Evolutionary conservation across 1,140 invertebrate species (phyloP).

Genomic region (Cherax destructor): DNA sequence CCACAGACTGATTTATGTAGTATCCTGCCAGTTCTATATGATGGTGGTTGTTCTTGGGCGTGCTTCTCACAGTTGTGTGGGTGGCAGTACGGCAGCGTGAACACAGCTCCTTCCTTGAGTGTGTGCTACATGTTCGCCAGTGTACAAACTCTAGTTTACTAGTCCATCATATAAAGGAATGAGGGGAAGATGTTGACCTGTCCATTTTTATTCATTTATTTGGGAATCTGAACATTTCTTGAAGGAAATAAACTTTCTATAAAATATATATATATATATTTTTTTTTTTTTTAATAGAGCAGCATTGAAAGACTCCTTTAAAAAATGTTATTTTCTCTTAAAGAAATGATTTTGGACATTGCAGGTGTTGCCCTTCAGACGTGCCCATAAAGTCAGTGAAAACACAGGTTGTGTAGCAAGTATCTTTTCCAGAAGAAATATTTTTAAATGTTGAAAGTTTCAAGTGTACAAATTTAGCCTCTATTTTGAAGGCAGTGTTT

Average conservation of each 20-base stretch:
- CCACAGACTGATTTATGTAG: slow-evolving; percentile 27
- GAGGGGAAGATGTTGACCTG: slow-evolving; percentile 20
- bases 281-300: not conserved
- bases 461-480: slow-evolving; percentile 65
- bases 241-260: not conserved
- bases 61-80: slow-evolving; percentile 57
- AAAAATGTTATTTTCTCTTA: not conserved
- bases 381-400: slow-evolving; percentile 67
- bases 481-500: slow-evolving; percentile 57
- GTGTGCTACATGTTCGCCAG: slow-evolving; percentile 66
- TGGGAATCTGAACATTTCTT: not conserved
- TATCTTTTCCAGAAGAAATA: slow-evolving; percentile 68
- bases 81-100: slow-evolving; percentile 44
- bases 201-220: slow-evolving; percentile 45
- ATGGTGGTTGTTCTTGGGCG: slow-evolving; percentile 41
- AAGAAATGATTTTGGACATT: slow-evolving; percentile 36
- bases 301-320: not conserved
- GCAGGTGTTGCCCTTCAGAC: slow-evolving; percentile 38
- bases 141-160: slow-evolving; percentile 63
- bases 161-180: slow-evolving; percentile 62
- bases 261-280: not conserved
- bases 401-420: slow-evolving; percentile 63
- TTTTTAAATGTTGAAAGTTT: slow-evolving; percentile 54
- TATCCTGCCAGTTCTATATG: slow-evolving; percentile 40
- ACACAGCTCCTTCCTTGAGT: slow-evolving; percentile 66